Evolutionary conservation across 2,113 vertebrate genomes (phyloP).

Genomic region (Rynchops niger): DNA sequence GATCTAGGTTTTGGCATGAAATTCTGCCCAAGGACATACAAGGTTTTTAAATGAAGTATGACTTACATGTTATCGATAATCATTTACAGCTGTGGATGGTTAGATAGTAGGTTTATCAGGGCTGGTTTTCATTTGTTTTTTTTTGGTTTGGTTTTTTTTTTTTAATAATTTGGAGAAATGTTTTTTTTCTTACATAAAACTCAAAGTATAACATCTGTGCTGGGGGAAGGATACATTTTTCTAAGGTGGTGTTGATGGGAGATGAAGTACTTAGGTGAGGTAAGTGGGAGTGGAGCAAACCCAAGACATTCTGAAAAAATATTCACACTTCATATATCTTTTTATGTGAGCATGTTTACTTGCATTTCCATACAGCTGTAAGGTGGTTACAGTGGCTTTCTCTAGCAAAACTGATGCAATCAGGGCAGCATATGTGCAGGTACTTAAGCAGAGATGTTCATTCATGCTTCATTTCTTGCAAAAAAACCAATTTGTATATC

Average conservation of each 20-base stretch:
- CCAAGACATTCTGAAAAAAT: not conserved
- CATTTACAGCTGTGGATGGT: not conserved
- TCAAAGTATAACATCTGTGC: not conserved
- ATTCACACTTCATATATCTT: not conserved
- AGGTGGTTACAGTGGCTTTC: not conserved
- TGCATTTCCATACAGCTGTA: not conserved
- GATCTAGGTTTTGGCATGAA: not conserved
- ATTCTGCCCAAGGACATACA: not conserved
- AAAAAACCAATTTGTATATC: not conserved
- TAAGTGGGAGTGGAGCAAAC: not conserved
- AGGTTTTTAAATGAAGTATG: not conserved
- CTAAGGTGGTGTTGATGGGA: not conserved
- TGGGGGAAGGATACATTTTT: not conserved
- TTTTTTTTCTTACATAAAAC: not conserved
- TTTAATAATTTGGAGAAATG: not conserved
- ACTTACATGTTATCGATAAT: not conserved
- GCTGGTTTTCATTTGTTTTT: accelerated
- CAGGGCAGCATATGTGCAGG: not conserved
- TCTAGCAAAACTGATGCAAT: not conserved
- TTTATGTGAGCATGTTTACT: not conserved
- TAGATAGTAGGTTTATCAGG: not conserved
- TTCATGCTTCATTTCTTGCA: not conserved
- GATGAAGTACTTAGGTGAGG: not conserved
- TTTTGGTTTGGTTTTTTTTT: accelerated
- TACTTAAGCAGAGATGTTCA: not conserved